Base-by-base conservation (phyloP, 2,888 invertebrate species). In the Micropterix aruncella region DNA sequence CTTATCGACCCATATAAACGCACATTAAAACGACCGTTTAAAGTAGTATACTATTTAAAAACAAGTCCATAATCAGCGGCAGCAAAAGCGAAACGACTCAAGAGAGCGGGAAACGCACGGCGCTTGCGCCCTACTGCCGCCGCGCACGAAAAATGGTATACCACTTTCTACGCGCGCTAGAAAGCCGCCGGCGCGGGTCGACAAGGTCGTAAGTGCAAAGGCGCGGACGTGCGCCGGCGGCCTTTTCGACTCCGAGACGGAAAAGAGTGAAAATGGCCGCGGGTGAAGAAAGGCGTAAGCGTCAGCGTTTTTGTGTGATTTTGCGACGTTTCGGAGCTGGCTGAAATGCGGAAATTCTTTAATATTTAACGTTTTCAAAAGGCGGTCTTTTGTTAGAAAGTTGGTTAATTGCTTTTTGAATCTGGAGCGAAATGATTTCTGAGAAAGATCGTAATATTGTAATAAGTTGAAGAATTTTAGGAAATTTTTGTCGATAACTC, bases 11-110 rank as follows among this genome's bases (percentile, higher is more conserved):
- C 12, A 27, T 27, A 27, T 27, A 7, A 5, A 27, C 27, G n/a
- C 27, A 12, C 27, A 27, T 27, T n/a, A n/a, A 27, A 27, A 27
- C 12, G 5, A 27, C 5, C 27, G 27, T 52, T 55, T 56, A 56
- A 62, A 61, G 57, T 62, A 50, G 62, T 62, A 61, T 65, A 66
- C 65, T 57, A 65, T 61, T 65, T 65, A 57, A 50, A 56, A 63
- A 56, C 58, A 56, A 58, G 59, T 56, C 46, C 59, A 51, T 27
- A 5, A 12, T 7, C 7, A 5, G 7, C 7, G 27, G 7, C 5
- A 5, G 5, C 27, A 12, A 27, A 27, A 12, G 7, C 27, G 27
- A 27, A 27, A 27, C 27, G 27, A 7, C 27, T 12, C 12, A 27
- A 7, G 27, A 5, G 27, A 27, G 7, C 7, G 27, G 27, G 27